These are phyloP conservation scores for Ageneiosus marmoratus DNA, from an alignment of 2,113 vertebrate genomes.

Conservation along the genomic window DNA sequence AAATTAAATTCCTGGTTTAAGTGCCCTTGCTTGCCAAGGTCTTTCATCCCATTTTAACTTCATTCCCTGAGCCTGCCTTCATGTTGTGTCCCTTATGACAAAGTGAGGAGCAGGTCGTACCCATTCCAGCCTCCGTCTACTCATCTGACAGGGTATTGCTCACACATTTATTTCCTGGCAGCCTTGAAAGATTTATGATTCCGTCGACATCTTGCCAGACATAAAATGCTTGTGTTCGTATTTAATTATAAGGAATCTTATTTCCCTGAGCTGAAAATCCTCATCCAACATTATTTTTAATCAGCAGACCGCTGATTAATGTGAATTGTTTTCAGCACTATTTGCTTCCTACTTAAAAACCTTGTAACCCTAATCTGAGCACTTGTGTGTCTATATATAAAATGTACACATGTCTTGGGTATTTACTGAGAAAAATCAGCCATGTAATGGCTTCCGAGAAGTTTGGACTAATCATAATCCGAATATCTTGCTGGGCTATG, in stretches of 20 bases:
- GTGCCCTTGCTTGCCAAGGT: slow-evolving; percentile 52
- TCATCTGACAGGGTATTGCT: slow-evolving; percentile 39
- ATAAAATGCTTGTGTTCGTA: slow-evolving; percentile 35
- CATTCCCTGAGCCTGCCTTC: slow-evolving; percentile 15
- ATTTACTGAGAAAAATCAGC: slow-evolving; percentile 51
- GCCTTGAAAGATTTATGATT: slow-evolving; percentile 43
- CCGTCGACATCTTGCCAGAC: slow-evolving; percentile 42
- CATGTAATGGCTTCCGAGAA: slow-evolving; percentile 40
- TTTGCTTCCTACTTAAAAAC: background rate
- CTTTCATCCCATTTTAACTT: slow-evolving; percentile 50
- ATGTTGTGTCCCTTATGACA: slow-evolving; percentile 41
- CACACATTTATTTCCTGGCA: slow-evolving; percentile 48
- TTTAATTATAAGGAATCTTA: slow-evolving; percentile 42
- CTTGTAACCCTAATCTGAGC: slow-evolving; percentile 31
- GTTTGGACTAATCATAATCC: slow-evolving; percentile 11
- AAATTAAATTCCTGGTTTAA: slow-evolving; percentile 46
- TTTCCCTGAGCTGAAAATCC: slow-evolving; percentile 27
- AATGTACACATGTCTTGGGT: slow-evolving; percentile 35
- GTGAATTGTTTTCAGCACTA: background rate
- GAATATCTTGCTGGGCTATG: slow-evolving; percentile 33
- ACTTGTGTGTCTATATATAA: slow-evolving; percentile 14
- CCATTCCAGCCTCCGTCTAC: slow-evolving; percentile 14
- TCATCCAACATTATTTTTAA: slow-evolving; percentile 18
- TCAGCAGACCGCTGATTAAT: slow-evolving; percentile 16
- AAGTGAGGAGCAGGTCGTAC: slow-evolving; percentile 31